phyloP scores from a whole-genome alignment of 2,888 invertebrate species.

The Neuroscelio doddi region DNA sequence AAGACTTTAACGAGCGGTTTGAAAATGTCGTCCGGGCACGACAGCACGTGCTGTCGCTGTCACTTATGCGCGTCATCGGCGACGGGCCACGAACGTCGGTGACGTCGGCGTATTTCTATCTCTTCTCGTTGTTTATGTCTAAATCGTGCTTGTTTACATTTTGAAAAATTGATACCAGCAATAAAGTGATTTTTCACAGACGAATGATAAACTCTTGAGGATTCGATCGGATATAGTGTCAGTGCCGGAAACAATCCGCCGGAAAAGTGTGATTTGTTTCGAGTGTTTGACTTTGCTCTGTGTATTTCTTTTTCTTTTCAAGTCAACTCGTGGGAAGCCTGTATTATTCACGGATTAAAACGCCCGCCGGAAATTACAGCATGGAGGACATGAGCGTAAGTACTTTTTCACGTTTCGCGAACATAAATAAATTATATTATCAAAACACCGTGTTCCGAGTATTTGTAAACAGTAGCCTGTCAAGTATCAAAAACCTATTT shows the following conservation, averaged over 20 bases:
- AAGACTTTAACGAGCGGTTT: constrained; percentile 54
- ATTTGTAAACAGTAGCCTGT: too few relatives aligned
- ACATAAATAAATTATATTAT: too few relatives aligned
- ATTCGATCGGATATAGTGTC: too few relatives aligned
- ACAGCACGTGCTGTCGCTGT: constrained; percentile 56
- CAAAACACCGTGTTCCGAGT: too few relatives aligned
- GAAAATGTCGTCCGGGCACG: constrained; percentile 53
- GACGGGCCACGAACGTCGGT: constrained; percentile 23
- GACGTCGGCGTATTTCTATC: constrained; percentile 9
- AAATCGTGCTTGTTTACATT: not conserved
- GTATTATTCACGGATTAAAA: constrained; percentile 33
- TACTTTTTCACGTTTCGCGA: constrained; percentile 19
- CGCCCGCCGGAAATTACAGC: constrained; percentile 54
- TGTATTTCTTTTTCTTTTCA: not conserved
- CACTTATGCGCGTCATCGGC: constrained; percentile 45
- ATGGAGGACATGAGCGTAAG: constrained; percentile 69
- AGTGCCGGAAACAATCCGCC: too few relatives aligned
- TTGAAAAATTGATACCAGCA: too few relatives aligned
- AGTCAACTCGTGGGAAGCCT: constrained; percentile 15
- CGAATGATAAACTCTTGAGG: too few relatives aligned
- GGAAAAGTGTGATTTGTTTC: too few relatives aligned
- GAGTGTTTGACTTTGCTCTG: not conserved
- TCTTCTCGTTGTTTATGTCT: not conserved
- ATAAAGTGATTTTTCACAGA: too few relatives aligned
- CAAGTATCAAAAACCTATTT: too few relatives aligned